Evolutionary conservation across 2,113 vertebrate species (phyloP), one percentile per base, ranked within the genome.

Genomic region (Dascyllus trimaculatus): DNA sequence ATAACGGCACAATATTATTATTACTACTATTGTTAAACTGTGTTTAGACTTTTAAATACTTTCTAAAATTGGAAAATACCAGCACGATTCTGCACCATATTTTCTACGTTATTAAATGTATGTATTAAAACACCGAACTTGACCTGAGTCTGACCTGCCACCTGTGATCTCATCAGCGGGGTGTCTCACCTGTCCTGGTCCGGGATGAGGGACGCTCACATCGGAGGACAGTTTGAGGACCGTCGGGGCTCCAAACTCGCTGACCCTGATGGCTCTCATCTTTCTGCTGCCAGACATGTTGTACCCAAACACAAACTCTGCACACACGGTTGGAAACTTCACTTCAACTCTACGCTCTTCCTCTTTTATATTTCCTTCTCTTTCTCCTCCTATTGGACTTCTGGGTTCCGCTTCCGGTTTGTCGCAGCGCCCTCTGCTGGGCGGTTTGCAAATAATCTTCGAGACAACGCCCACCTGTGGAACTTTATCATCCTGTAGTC

Each of bases 261-360:
- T 93, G 43, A 99, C 97, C 72, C 94, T 84, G 81, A 99, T 82
- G 1, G 96, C 97, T 88, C 93, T 95, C 97, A 99, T 99, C 82
- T 96, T 35, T n/a, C 76, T 94, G 60, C 85, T 35, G 66, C 92
- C 89, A 9, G 96, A 92, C 96, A 97, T 96, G 13, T 51, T 51
- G 18, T 59, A 40, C 22, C 48, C 40, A 71, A 29, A 22, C 60
- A 22, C 26, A 49, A 15, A 10, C 25, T 49, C 43, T 10, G 4
- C 40, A 43, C 40, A 43, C 40, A 43, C 40, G 14, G 32, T 35
- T 8, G 7, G 32, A 35, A 35, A 35, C 5, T 35, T 35, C 38
- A 40, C 38, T 11, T 15, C 4, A 11, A 43, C 40, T 0, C 40
- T 15, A 1, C 40, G 13, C 40, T 15, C 40, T 4, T 17, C 45